A percentile compares a stretch with the other conserved stretches of the same genome.
Evolutionary conservation across 1,140 invertebrate species (phyloP).

Genomic region (Helicorthomorpha holstii): DNA sequence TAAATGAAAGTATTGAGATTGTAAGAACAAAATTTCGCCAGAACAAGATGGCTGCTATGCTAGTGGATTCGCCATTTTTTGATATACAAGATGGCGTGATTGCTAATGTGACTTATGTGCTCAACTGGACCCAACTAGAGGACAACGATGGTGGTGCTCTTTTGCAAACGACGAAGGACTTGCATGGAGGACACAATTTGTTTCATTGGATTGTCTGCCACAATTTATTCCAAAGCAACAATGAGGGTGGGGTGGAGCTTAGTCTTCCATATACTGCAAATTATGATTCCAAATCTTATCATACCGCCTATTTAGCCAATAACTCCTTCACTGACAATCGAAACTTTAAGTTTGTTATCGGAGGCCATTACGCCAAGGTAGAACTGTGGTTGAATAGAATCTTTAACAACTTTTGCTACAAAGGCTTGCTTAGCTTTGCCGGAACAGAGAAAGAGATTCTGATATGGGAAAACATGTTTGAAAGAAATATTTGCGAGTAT

Average conservation of each 20-base stretch:
- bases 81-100: slow-evolving; percentile 63
- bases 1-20: slow-evolving; percentile 68
- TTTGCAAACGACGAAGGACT: slow-evolving; percentile 69
- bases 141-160: slow-evolving; percentile 65
- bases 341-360: slow-evolving; percentile 65
- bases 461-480: slow-evolving; percentile 51
- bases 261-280: slow-evolving; percentile 83
- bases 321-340: slow-evolving; percentile 70
- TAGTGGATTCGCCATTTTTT: slow-evolving; percentile 63
- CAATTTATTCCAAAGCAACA: slow-evolving; percentile 69
- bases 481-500: slow-evolving; percentile 62
- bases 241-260: slow-evolving; percentile 63
- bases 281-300: slow-evolving; percentile 85
- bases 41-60: slow-evolving; percentile 59
- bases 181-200: slow-evolving; percentile 79
- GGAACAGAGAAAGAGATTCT: slow-evolving; percentile 95
- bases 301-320: slow-evolving; percentile 67
- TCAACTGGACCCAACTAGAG: slow-evolving; percentile 64
- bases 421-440: slow-evolving; percentile 60
- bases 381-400: slow-evolving; percentile 69
- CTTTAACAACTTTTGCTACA: slow-evolving; percentile 62
- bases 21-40: slow-evolving; percentile 59
- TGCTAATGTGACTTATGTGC: slow-evolving; percentile 63
- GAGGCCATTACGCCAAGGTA: slow-evolving; percentile 71
- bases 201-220: slow-evolving; percentile 85